A percentile compares a stretch with the other conserved stretches of the same genome.
Conservation (phyloP, 35 echinoderm and acorn worm genomes). For the Stichopus chloronotus region DNA sequence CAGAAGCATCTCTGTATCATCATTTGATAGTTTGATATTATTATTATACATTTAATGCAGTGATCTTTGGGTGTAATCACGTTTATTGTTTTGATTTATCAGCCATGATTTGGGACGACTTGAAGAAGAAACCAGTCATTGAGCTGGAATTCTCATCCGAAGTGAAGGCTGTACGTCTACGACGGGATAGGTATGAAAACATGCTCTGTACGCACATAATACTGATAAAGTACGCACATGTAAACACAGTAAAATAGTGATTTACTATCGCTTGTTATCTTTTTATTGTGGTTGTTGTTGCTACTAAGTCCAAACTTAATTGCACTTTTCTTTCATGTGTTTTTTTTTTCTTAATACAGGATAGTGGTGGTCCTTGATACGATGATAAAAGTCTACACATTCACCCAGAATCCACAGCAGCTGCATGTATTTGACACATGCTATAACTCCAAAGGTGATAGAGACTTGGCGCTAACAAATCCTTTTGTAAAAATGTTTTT, state of each 20-base stretch:
- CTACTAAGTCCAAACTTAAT: background rate
- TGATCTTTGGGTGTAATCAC: too few species aligned
- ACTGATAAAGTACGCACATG: background rate
- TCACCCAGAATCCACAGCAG: constrained; percentile 98
- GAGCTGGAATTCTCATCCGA: constrained; percentile 98
- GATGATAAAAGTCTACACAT: constrained; percentile 99
- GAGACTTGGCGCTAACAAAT: background rate
- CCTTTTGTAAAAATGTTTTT: background rate
- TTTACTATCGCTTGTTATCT: too few species aligned
- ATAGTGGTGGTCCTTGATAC: constrained; percentile 90
- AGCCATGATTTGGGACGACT: constrained; percentile 99
- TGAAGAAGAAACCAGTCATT: constrained; percentile 97
- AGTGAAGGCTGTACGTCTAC: constrained; percentile 83
- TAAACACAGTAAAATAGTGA: background rate
- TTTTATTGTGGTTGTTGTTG: background rate
- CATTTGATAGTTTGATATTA: too few species aligned
- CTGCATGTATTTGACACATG: constrained; percentile 98
- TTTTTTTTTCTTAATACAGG: constrained; percentile 57
- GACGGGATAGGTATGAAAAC: constrained; percentile 83
- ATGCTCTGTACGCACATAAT: background rate
- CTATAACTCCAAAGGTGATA: constrained; percentile 84
- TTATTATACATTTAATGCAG: too few species aligned
- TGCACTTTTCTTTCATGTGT: background rate
- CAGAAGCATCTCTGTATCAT: too few species aligned
- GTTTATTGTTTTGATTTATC: background rate